Conservation (phyloP, 2,797 vertebrate species). For the Eulemur rubriventer region DNA sequence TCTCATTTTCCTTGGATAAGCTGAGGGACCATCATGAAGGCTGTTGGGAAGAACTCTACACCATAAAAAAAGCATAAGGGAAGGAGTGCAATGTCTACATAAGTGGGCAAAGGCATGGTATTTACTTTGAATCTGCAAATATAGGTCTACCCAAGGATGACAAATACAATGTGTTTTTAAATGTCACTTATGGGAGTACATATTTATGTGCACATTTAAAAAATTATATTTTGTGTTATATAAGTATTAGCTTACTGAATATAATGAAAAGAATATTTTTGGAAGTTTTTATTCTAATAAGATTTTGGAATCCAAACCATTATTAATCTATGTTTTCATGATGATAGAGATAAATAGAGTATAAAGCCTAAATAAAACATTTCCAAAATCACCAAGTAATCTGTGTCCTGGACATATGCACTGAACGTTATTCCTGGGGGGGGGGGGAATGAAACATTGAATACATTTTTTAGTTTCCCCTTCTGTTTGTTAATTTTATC, state of each 20-base stretch:
- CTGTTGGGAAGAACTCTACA: neutral
- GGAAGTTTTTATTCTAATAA: conserved; percentile 75
- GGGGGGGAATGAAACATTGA: conserved; percentile 24
- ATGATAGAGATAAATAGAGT: conserved; percentile 74
- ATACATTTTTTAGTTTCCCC: neutral
- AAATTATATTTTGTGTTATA: neutral
- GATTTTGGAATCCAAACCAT: conserved; percentile 69
- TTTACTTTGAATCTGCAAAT: neutral
- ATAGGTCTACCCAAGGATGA: neutral
- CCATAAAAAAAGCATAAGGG: neutral
- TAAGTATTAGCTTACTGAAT: neutral
- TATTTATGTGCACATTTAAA: neutral
- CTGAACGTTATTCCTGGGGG: conserved; percentile 66
- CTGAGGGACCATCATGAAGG: neutral
- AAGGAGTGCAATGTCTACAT: neutral
- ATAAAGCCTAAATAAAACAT: conserved; percentile 42
- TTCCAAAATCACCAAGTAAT: conserved; percentile 10
- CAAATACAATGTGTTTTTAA: neutral
- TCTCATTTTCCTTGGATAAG: neutral
- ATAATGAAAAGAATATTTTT: conserved; percentile 44
- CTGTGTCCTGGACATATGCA: conserved; percentile 58
- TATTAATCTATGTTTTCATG: conserved; percentile 74
- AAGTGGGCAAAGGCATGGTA: neutral
- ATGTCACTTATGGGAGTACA: neutral
- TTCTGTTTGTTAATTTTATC: conserved; percentile 65